Conservation (phyloP, 2,888 invertebrate species). For the Athalia cordata region DNA sequence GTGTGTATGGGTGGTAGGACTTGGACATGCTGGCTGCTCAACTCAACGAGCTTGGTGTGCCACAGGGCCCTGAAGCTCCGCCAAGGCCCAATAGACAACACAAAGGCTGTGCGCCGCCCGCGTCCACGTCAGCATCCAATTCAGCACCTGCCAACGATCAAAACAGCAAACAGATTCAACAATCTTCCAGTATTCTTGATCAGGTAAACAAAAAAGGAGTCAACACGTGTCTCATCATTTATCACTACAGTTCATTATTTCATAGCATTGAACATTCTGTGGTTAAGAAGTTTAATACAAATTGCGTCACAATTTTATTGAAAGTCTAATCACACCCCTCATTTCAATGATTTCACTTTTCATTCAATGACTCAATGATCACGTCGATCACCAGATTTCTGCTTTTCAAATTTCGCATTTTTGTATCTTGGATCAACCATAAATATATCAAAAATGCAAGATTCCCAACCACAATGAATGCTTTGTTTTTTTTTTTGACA, state of each 20-base stretch:
- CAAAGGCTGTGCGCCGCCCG: conserved; percentile 63
- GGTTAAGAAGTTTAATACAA: background rate
- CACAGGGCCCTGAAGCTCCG: conserved; percentile 82
- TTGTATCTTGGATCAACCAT: no score
- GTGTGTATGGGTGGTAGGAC: conserved; percentile 81
- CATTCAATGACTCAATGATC: background rate
- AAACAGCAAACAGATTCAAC: conserved; percentile 70
- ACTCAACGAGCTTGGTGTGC: conserved; percentile 93
- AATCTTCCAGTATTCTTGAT: conserved; percentile 70
- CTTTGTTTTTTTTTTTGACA: background rate
- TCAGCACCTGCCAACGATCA: conserved; percentile 66
- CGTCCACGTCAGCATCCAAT: conserved; percentile 63
- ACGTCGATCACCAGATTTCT: background rate
- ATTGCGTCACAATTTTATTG: background rate
- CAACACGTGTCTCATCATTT: no score
- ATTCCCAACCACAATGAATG: conserved; percentile 10
- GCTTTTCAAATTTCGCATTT: background rate
- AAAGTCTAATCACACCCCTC: background rate
- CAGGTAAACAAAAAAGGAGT: conserved; percentile 58
- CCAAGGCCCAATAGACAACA: conserved; percentile 76
- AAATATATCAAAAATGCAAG: no score
- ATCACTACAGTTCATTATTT: no score
- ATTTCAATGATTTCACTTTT: background rate
- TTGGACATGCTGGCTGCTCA: conserved; percentile 97
- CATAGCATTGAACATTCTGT: no score